Base-by-base conservation (phyloP, 2,888 invertebrate species). In the Sisyra terminalis region DNA sequence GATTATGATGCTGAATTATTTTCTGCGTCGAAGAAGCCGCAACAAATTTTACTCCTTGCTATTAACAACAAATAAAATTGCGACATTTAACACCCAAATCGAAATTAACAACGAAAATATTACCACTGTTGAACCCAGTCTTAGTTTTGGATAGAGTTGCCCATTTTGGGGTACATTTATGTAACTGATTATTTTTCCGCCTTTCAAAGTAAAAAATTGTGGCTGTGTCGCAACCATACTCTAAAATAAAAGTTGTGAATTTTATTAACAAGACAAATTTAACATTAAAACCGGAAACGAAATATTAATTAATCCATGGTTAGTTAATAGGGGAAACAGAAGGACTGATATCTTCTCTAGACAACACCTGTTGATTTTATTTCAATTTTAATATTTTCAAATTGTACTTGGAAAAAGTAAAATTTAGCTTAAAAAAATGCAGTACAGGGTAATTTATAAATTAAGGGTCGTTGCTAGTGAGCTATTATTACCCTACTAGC, bases 61-160 rank as follows among this genome's bases (percentile, higher is more conserved):
- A 40, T 40, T 32, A 44, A 7, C 2, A 9, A n/a, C 3, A 32
- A 40, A 40, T 31, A 40, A 32, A 40, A 32, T 13, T 7, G 10
- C 13, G n/a, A 18, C 18, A 29, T 3, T 39, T 7, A n/a, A 14
- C 11, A 15, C 2, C 17, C 9, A 3, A 3, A 13, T 41, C 30
- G 38, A 9, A 31, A 11, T 9, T 9, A 43, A 18, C 40, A 31
- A 42, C 1, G 9, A 39, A 29, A 36, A 24, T 49, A 50, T 53
- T 58, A 69, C 69, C 65, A 69, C 61, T 61, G 69, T 69, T 51
- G 66, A 59, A 24, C 68, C 65, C 47, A 70, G 54, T 49, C 66
- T 65, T 53, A 70, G 67, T 57, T 67, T 69, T 46, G 68, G 61
- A 45, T 62, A 54, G 42, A 60, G 52, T 46, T 63, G 63, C 44